These are phyloP conservation scores for Cuniculus paca DNA, from an alignment of 2,797 vertebrate genomes.

Conservation along the genomic window DNA sequence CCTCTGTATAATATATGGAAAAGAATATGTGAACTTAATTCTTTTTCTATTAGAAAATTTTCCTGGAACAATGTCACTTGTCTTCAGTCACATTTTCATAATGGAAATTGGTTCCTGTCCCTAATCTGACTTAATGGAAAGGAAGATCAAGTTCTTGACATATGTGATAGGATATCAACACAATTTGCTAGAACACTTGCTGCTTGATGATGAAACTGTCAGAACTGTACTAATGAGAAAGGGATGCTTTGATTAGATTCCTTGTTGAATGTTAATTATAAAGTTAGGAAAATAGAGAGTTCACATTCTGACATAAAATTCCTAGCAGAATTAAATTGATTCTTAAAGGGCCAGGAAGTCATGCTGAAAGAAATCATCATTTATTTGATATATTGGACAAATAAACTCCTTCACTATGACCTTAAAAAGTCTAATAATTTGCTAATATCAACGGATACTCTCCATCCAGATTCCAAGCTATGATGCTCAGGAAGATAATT, in stretches of 20 bases:
- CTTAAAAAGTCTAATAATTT: slow-evolving; percentile 26
- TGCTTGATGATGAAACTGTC: slow-evolving; percentile 79
- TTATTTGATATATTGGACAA: slow-evolving; percentile 13
- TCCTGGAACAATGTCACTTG: slow-evolving; percentile 32
- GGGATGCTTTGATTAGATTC: slow-evolving; percentile 70
- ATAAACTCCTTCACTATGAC: slow-evolving; percentile 15
- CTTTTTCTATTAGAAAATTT: slow-evolving; percentile 63
- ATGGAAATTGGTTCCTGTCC: slow-evolving; percentile 77
- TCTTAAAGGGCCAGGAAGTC: slow-evolving; percentile 29
- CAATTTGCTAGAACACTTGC: slow-evolving; percentile 80
- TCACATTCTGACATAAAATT: slow-evolving; percentile 69
- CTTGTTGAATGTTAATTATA: slow-evolving; percentile 78
- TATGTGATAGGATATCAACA: slow-evolving; percentile 73
- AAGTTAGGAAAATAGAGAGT: slow-evolving; percentile 68
- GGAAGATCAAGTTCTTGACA: slow-evolving; percentile 80
- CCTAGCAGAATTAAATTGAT: neutral
- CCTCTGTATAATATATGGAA: neutral
- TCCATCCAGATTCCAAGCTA: neutral
- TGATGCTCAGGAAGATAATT: neutral
- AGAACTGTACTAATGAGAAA: slow-evolving; percentile 80
- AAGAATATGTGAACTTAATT: neutral
- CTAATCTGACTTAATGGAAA: slow-evolving; percentile 81
- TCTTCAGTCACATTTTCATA: slow-evolving; percentile 73
- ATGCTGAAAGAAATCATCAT: neutral
- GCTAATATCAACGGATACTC: neutral